Percentiles rank a stretch among this genome's conserved stretches.
Conservation (phyloP, 2,888 invertebrate species). For the Zelleria hepariella region DNA sequence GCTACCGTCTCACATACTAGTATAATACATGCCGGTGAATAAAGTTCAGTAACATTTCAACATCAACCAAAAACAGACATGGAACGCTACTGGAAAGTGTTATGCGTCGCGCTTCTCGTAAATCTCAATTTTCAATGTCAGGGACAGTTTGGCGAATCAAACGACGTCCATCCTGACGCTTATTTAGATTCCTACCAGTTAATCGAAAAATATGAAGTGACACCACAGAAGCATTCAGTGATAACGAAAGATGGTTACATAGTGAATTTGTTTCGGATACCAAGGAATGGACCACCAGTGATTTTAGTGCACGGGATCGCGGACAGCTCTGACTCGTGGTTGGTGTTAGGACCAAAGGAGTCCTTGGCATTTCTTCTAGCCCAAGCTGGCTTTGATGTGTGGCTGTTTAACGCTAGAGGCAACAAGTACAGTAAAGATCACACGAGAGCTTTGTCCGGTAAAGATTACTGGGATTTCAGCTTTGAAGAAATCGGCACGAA, state of each 20-base stretch:
- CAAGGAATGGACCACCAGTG: constrained; percentile 42
- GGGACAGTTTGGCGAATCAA: constrained; percentile 8
- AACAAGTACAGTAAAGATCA: constrained; percentile 54
- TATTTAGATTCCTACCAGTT: constrained; percentile 44
- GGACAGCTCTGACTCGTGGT: constrained; percentile 57
- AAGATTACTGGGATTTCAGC: constrained; percentile 51
- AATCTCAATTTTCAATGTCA: not conserved
- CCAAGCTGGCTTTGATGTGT: constrained; percentile 48
- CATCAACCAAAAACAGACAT: not conserved
- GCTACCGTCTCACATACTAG: not conserved
- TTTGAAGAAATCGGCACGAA: constrained; percentile 56
- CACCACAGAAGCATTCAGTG: constrained; percentile 35
- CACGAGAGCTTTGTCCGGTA: constrained; percentile 26
- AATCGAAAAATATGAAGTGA: constrained; percentile 39
- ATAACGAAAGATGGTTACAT: constrained; percentile 48
- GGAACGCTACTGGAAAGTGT: not conserved
- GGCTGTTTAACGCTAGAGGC: constrained; percentile 53
- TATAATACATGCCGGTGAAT: not conserved
- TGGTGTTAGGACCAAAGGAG: constrained; percentile 42
- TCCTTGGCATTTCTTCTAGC: constrained; percentile 46
- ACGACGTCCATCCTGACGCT: constrained; percentile 31
- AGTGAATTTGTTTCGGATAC: constrained; percentile 42
- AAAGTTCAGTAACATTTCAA: not conserved
- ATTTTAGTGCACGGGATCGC: constrained; percentile 51
- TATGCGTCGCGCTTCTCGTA: not conserved